These are phyloP conservation scores for Zeuzera pyrina DNA, from an alignment of 2,888 invertebrate genomes.

Conservation along the genomic window DNA sequence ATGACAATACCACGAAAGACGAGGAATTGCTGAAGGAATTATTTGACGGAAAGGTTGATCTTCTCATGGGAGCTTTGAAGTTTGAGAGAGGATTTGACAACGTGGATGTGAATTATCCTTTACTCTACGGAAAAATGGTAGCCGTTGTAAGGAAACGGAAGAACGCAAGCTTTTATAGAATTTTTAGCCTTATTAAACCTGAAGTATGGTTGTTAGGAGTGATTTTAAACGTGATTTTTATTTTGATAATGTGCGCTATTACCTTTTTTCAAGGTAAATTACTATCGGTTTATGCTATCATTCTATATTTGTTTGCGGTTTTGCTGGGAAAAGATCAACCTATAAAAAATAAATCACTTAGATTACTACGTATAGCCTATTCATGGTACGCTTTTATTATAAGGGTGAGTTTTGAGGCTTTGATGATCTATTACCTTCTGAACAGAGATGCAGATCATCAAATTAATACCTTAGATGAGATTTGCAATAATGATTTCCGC, in stretches of 20 bases:
- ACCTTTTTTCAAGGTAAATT: neutral
- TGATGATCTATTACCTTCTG: neutral
- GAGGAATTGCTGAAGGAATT: neutral
- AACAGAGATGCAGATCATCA: constrained; percentile 1
- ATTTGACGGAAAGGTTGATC: neutral
- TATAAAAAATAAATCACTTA: neutral
- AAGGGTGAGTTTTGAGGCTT: neutral
- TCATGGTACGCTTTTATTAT: neutral
- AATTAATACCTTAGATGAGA: neutral
- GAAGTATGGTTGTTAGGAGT: constrained; percentile 1
- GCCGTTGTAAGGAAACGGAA: constrained; percentile 1
- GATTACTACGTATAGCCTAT: neutral
- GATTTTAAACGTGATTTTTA: neutral
- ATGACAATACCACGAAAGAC: neutral
- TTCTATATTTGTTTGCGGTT: neutral
- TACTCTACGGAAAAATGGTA: neutral
- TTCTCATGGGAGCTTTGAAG: neutral
- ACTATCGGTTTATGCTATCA: neutral
- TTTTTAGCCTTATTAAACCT: neutral
- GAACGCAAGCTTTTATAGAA: neutral
- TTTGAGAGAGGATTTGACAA: neutral
- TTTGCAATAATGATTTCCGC: neutral
- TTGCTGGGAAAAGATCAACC: constrained; percentile 1
- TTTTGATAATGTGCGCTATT: neutral
- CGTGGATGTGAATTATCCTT: neutral